Percentiles rank a stretch among this genome's conserved stretches.
Evolutionary conservation across 2,888 invertebrate genomes (phyloP).

Genomic region (Poecilobothrus nobilitatus): DNA sequence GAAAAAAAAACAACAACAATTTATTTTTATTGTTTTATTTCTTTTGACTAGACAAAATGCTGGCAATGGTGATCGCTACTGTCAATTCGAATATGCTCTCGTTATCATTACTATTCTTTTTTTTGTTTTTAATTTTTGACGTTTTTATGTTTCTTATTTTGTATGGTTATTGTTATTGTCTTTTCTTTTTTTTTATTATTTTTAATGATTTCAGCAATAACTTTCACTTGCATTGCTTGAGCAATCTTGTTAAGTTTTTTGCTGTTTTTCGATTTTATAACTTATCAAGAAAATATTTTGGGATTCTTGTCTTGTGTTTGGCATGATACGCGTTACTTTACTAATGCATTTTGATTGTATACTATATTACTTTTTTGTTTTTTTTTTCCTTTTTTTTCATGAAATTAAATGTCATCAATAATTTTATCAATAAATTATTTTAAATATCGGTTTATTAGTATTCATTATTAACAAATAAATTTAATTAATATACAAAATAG

Average conservation of each 20-base stretch:
- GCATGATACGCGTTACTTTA: background rate
- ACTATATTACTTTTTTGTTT: too few species aligned
- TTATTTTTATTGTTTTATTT: too few species aligned
- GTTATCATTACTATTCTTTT: too few species aligned
- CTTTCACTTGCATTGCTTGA: background rate
- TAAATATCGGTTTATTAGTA: background rate
- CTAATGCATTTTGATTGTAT: background rate
- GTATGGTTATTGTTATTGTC: background rate
- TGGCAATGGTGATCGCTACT: background rate
- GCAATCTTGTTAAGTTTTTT: background rate
- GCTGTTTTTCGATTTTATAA: background rate
- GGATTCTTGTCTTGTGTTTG: background rate
- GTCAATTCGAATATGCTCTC: too few species aligned
- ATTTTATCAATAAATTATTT: too few species aligned
- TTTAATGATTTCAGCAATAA: background rate
- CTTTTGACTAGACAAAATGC: background rate
- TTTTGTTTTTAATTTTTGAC: too few species aligned
- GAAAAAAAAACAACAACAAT: too few species aligned
- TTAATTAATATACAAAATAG: background rate
- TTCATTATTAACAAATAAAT: background rate
- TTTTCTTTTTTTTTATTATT: too few species aligned
- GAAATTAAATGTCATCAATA: background rate
- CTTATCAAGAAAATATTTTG: background rate
- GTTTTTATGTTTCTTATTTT: background rate
- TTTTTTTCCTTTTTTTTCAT: too few species aligned